These are phyloP conservation scores for Chymomyza amoena DNA, from an alignment of 2,888 invertebrate species.

Conservation along the genomic window DNA sequence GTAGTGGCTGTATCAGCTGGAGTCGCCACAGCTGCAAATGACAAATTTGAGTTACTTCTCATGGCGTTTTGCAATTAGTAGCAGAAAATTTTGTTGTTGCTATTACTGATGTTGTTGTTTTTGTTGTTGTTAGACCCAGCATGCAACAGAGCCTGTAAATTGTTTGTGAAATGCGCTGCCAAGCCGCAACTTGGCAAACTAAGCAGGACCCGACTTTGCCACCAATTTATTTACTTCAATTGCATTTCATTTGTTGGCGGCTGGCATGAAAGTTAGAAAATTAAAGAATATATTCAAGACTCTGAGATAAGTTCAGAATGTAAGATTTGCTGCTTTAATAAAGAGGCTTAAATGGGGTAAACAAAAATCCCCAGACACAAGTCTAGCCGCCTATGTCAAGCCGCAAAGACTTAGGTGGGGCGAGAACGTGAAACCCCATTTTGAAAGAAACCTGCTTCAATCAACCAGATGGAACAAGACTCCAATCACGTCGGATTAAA, in stretches of 20 bases:
- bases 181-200: constrained; percentile 5
- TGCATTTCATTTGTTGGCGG: background rate
- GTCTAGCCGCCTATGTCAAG: no score
- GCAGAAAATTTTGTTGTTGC: background rate
- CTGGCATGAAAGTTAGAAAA: background rate
- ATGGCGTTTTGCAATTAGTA: constrained; percentile 1
- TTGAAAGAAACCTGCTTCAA: no score
- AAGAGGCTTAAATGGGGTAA: no score
- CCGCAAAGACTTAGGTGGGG: no score
- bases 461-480: no score
- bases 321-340: no score
- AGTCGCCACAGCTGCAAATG: constrained; percentile 6
- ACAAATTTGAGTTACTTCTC: background rate
- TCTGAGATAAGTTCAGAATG: no score
- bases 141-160: constrained; percentile 35
- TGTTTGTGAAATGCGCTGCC: constrained; percentile 55
- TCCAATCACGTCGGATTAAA: no score
- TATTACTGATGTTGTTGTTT: no score
- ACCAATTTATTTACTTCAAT: background rate
- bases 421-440: no score
- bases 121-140: background rate
- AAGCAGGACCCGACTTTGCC: background rate
- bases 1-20: background rate
- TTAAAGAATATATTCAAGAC: background rate
- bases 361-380: no score